Conservation (phyloP, 2,888 invertebrate genomes). For the Mimas tiliae region DNA sequence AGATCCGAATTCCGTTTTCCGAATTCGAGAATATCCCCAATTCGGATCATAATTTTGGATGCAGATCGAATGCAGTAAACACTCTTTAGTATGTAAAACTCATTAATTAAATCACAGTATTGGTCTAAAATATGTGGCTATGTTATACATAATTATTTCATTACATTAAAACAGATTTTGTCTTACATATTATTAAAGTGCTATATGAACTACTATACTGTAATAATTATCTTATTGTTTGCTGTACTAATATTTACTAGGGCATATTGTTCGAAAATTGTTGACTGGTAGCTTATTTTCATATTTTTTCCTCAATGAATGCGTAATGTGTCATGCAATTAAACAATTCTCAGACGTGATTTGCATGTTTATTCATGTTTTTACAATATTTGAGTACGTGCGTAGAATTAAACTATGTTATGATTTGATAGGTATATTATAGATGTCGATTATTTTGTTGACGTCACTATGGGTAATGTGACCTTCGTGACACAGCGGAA, state of each 20-base stretch:
- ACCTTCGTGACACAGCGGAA: no score
- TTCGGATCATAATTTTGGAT: no score
- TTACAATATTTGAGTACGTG: background rate
- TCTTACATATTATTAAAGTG: background rate
- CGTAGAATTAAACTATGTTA: background rate
- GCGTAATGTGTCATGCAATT: background rate
- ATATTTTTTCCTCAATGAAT: conserved; percentile 13
- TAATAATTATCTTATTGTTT: conserved; percentile 13
- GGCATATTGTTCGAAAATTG: background rate
- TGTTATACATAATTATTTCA: background rate
- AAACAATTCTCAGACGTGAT: background rate
- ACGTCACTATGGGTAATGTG: background rate
- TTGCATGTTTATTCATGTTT: conserved; percentile 1
- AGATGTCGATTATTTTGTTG: background rate
- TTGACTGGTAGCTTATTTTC: background rate
- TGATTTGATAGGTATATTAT: background rate
- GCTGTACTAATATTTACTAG: background rate
- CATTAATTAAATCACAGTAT: no score
- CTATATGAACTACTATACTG: background rate
- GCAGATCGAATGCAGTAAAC: no score
- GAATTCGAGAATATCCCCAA: no score
- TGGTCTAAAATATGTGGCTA: no score
- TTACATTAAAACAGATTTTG: background rate
- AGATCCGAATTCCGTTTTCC: no score
- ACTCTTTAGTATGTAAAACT: no score